Percentiles rank a stretch among this genome's conserved stretches.
Conservation (phyloP, 2,888 invertebrate species). For the Sipha maydis region DNA sequence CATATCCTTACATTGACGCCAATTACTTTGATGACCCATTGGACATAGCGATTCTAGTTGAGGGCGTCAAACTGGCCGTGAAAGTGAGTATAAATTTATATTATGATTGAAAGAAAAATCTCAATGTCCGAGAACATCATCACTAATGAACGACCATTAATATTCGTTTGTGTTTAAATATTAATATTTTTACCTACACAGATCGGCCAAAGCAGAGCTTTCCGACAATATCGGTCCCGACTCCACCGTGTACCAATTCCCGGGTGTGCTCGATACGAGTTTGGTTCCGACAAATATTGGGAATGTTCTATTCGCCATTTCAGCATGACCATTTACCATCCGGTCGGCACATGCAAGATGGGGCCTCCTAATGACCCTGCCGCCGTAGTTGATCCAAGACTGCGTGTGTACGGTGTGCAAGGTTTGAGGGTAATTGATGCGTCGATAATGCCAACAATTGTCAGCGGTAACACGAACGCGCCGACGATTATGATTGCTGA, state of each 20-base stretch:
- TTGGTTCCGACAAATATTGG: slow-evolving; percentile 83
- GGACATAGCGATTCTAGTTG: slow-evolving; percentile 83
- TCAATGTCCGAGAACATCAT: neutral
- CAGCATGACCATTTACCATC: slow-evolving; percentile 91
- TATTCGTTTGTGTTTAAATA: neutral
- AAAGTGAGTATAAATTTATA: slow-evolving; percentile 63
- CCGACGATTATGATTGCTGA: slow-evolving; percentile 93
- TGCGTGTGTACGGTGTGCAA: slow-evolving; percentile 81
- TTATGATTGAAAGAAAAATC: neutral
- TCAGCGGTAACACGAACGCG: slow-evolving; percentile 90
- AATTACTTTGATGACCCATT: slow-evolving; percentile 87
- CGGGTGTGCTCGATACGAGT: slow-evolving; percentile 77
- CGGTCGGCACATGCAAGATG: slow-evolving; percentile 89
- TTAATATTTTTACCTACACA: slow-evolving; percentile 19
- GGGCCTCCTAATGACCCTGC: slow-evolving; percentile 80
- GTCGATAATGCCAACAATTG: slow-evolving; percentile 88
- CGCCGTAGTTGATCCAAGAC: slow-evolving; percentile 84
- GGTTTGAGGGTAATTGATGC: slow-evolving; percentile 87
- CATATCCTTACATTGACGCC: slow-evolving; percentile 88
- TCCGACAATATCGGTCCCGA: slow-evolving; percentile 82
- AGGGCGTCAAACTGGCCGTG: slow-evolving; percentile 71
- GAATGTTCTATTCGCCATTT: slow-evolving; percentile 88
- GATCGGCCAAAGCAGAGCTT: slow-evolving; percentile 80
- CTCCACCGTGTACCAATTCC: slow-evolving; percentile 81
- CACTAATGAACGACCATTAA: neutral